A percentile compares a stretch with the other conserved stretches of the same genome.
Evolutionary conservation across 2,113 vertebrate genomes (phyloP).

Genomic region (Anguilla rostrata): DNA sequence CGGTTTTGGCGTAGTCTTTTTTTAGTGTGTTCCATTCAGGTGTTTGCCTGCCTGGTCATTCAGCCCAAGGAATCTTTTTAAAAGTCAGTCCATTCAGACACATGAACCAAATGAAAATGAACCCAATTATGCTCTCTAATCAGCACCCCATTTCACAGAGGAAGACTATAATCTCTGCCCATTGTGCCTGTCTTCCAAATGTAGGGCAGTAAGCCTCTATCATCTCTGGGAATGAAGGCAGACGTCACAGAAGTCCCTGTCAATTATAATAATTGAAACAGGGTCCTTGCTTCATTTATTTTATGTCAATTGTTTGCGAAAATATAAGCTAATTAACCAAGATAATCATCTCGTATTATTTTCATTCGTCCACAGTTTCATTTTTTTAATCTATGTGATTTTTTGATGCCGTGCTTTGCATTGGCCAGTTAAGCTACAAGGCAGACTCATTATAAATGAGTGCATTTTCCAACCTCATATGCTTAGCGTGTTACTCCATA

Average conservation of each 20-base stretch:
- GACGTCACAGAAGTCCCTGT: neutral
- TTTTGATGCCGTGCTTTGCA: neutral
- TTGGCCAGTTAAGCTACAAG: neutral
- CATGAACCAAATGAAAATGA: slow-evolving; percentile 43
- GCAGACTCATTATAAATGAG: neutral
- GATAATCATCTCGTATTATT: neutral
- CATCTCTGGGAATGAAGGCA: neutral
- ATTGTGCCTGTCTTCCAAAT: slow-evolving; percentile 38
- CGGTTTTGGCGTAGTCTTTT: neutral
- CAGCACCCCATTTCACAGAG: slow-evolving; percentile 40
- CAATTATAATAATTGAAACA: neutral
- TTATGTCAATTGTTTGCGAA: neutral
- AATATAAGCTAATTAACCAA: neutral
- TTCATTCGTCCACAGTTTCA: neutral
- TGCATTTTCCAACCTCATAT: neutral
- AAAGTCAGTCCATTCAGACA: slow-evolving; percentile 37
- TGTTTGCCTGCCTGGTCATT: neutral
- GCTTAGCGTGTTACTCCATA: neutral
- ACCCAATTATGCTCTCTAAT: slow-evolving; percentile 48
- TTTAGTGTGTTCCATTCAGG: neutral
- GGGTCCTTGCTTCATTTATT: neutral
- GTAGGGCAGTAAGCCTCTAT: slow-evolving; percentile 24
- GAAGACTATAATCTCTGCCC: slow-evolving; percentile 44
- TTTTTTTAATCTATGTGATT: neutral
- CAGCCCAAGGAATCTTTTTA: slow-evolving; percentile 36